Evolutionary conservation across 1,140 invertebrate genomes (phyloP).

Genomic region (Drosophila subpulchrella): DNA sequence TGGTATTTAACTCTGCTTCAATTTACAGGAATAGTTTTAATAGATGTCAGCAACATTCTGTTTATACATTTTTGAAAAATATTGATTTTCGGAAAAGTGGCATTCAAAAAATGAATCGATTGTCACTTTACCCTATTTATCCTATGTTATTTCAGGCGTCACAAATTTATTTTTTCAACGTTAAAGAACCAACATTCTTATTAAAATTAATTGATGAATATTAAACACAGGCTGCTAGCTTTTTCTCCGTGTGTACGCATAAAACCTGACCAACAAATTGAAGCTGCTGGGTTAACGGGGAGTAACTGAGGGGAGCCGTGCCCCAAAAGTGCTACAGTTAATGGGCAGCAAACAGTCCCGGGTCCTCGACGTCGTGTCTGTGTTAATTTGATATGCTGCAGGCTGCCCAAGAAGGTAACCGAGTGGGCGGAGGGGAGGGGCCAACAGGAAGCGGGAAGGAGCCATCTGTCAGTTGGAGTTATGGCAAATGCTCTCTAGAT

Average conservation of each 20-base stretch:
- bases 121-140: too few species aligned
- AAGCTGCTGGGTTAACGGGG: conserved; percentile 34
- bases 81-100: too few species aligned
- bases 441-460: conserved; percentile 48
- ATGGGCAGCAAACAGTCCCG: conserved; percentile 70
- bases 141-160: too few species aligned
- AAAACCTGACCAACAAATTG: conserved; percentile 79
- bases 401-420: conserved; percentile 49
- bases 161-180: too few species aligned
- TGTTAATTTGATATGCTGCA: conserved; percentile 80
- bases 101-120: too few species aligned
- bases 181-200: neutral
- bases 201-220: neutral
- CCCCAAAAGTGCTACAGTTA: conserved; percentile 80
- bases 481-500: conserved; percentile 49
- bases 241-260: conserved; percentile 6
- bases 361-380: conserved; percentile 64
- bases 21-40: too few species aligned
- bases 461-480: conserved; percentile 73
- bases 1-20: too few species aligned
- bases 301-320: conserved; percentile 37
- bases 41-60: too few species aligned
- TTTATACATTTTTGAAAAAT: too few species aligned
- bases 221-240: neutral
- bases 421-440: neutral